Evolutionary conservation across 2,797 vertebrate genomes (phyloP), one percentile per base, ranked within the genome.

Genomic region (Neosalanx taihuensis): DNA sequence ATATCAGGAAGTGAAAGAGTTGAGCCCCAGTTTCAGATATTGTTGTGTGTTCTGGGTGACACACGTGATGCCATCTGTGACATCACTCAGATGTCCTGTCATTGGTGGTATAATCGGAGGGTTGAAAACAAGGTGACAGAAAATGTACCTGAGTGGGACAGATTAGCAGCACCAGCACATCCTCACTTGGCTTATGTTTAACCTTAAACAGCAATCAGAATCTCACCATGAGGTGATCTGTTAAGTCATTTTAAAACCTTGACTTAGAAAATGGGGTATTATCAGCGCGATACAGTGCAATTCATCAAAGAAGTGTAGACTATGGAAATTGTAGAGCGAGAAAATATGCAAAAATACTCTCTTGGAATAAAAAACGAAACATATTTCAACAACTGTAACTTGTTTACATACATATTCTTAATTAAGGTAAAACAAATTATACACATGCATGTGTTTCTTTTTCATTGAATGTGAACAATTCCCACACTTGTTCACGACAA

Each of bases 81-180:
- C 20, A 13, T 61, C 59, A 61, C 6, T 53, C 62, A 23, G 64
- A 73, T 64, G 31, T 72, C 81, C 76, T 70, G 61, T 58, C 64
- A 65, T 49, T 69, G 46, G 73, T 81, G 76, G 66, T 83, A 78
- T 83, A 83, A 88, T 83, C 82, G 62, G 31, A 1, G 33, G 53
- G 46, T 67, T 70, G 74, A 77, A 84, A 85, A 74, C 74, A 82
- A 87, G 82, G 83, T 85, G 81, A 74, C 71, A 83, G 73, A 74
- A 83, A 82, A 66, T 72, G 74, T 83, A 85, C 79, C 72, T 73
- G 82, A 77, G 82, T 82, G 79, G 80, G 76, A 67, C 76, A 83
- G 87, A 87, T 89, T 85, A 87, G 77, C 74, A 66, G 75, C 18
- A 29, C 12, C 81, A 82, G 74, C 76, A 81, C 84, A 87, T 75